phyloP scores from a whole-genome alignment of 23 tunicate genomes.

The Pegea sp. region DNA sequence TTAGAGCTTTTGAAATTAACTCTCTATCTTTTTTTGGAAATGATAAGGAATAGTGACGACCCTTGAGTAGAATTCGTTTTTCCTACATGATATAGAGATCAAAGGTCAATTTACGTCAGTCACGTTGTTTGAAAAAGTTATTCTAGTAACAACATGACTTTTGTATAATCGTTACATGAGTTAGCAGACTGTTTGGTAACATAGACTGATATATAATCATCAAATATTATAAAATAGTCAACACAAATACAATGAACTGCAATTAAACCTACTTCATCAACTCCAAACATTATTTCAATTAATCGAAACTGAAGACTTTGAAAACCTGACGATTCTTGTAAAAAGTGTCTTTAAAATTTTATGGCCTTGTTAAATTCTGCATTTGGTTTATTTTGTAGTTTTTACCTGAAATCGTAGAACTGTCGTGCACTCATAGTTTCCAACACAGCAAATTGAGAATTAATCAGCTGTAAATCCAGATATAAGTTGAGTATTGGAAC shows the following conservation, averaged over 20 bases:
- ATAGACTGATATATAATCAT: no score
- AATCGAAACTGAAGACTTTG: slow-evolving; percentile 82
- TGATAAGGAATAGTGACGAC: slow-evolving; percentile 13
- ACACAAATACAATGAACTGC: no score
- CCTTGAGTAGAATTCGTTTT: slow-evolving; percentile 31
- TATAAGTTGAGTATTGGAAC: no score
- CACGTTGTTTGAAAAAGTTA: no score
- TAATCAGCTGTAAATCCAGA: slow-evolving; percentile 25
- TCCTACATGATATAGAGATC: slow-evolving; percentile 25
- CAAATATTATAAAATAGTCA: no score
- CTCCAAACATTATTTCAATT: slow-evolving; percentile 49
- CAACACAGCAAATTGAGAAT: slow-evolving; percentile 29
- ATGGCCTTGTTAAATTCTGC: no score
- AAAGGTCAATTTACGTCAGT: no score
- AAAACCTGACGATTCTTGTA: slow-evolving; percentile 58
- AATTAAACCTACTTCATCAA: slow-evolving; percentile 27
- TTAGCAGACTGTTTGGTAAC: no score
- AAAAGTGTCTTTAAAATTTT: slow-evolving; percentile 8
- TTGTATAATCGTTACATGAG: no score
- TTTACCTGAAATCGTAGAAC: slow-evolving; percentile 67
- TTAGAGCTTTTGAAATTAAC: slow-evolving; percentile 7
- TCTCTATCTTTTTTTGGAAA: slow-evolving; percentile 33
- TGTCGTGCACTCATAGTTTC: slow-evolving; percentile 87
- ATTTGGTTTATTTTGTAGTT: no score
- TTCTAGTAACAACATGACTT: no score